These are phyloP conservation scores for Trachelus stipa DNA, from an alignment of 2,888 invertebrate species.

Conservation along the genomic window DNA sequence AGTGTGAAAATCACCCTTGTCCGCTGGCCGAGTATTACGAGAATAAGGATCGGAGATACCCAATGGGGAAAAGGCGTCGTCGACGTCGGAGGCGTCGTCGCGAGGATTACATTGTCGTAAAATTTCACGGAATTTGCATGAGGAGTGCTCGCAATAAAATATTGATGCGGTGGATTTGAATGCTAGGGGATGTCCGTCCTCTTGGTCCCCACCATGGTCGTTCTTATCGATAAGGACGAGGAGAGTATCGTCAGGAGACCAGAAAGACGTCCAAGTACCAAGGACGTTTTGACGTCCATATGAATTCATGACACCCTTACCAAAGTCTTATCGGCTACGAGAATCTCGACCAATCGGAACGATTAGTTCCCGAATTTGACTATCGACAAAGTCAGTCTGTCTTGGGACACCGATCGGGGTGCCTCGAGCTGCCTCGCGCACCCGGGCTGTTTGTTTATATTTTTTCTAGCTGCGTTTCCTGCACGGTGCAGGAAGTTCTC, in stretches of 20 bases:
- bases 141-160: constrained; percentile 48
- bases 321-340: too few relatives aligned
- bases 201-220: background rate
- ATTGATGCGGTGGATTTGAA: constrained; percentile 37
- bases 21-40: background rate
- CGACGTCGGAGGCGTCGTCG: constrained; percentile 30
- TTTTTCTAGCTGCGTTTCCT: too few relatives aligned
- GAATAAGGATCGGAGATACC: constrained; percentile 15
- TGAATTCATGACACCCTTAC: background rate
- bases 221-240: background rate
- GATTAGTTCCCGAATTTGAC: too few relatives aligned
- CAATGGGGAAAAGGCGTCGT: constrained; percentile 14
- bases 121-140: constrained; percentile 61
- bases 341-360: too few relatives aligned
- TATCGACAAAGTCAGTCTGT: too few relatives aligned
- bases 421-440: too few relatives aligned
- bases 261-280: background rate
- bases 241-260: too few relatives aligned
- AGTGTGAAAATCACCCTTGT: background rate
- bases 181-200: constrained; percentile 6
- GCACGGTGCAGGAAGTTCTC: too few relatives aligned
- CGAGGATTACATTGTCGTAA: constrained; percentile 63
- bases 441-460: too few relatives aligned
- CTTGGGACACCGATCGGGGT: too few relatives aligned
- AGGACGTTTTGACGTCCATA: background rate